A percentile compares a stretch with the other conserved stretches of the same genome.
Evolutionary conservation across 2,113 vertebrate genomes (phyloP).

Genomic region (Coptodon rendalli): DNA sequence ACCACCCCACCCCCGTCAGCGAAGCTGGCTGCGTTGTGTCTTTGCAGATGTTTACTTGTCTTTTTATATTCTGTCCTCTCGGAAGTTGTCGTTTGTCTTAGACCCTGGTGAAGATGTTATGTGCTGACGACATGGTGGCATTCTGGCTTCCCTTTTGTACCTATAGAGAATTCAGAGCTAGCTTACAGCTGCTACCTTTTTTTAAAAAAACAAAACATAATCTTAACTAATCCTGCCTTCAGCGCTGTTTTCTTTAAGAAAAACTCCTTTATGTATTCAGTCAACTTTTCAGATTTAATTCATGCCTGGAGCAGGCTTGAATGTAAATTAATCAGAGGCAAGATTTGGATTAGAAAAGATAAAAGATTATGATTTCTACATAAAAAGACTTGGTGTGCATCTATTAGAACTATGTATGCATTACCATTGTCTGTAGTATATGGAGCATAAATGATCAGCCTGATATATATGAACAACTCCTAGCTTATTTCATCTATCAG

Average conservation of each 20-base stretch:
- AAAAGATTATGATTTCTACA: not conserved
- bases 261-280: not conserved
- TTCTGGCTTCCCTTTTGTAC: not conserved
- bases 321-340: constrained; percentile 33
- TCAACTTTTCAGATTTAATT: not conserved
- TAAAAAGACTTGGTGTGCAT: not conserved
- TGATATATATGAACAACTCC: not conserved
- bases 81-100: constrained; percentile 29
- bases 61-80: constrained; percentile 39
- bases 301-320: constrained; percentile 33
- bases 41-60: constrained; percentile 42
- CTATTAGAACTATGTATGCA: constrained; percentile 2
- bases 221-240: not conserved
- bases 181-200: not conserved
- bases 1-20: not conserved
- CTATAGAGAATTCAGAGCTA: not conserved
- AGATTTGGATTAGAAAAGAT: not conserved
- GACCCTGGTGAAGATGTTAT: constrained; percentile 28
- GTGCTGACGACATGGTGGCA: not conserved
- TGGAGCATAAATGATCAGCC: not conserved
- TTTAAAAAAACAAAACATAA: not conserved
- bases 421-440: constrained; percentile 1
- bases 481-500: constrained; percentile 25
- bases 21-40: constrained; percentile 27
- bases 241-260: not conserved